These are phyloP conservation scores for Apeltes quadracus DNA, from an alignment of 2,113 vertebrate species.

Conservation along the genomic window DNA sequence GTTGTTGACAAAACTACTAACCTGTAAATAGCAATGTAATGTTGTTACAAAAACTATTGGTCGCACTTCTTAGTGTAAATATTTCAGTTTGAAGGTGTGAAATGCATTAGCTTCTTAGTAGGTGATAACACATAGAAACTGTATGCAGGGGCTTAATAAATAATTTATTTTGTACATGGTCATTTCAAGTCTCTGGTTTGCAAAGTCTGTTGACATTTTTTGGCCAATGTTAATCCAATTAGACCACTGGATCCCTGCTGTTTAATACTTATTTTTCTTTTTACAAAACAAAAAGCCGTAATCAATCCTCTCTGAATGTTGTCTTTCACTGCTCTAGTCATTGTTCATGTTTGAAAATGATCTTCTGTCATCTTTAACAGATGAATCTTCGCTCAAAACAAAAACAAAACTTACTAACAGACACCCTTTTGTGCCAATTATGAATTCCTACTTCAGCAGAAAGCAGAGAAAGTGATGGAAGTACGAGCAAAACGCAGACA, in stretches of 20 bases:
- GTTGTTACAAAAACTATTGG: background rate
- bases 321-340: background rate
- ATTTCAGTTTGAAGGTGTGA: background rate
- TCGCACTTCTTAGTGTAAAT: background rate
- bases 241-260: conserved; percentile 4
- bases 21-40: background rate
- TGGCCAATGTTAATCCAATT: conserved; percentile 12
- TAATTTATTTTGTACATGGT: background rate
- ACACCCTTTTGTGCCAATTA: background rate
- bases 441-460: background rate
- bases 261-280: background rate
- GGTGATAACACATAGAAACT: background rate
- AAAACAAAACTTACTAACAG: background rate
- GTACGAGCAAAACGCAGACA: background rate
- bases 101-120: background rate
- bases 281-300: background rate
- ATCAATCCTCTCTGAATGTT: background rate
- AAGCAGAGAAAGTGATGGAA: background rate
- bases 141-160: background rate
- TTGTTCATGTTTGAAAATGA: background rate
- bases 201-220: conserved; percentile 17
- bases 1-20: background rate
- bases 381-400: background rate
- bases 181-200: background rate
- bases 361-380: background rate